Base-by-base conservation (phyloP, 2,797 vertebrate species). In the Acropternis orthonyx region DNA sequence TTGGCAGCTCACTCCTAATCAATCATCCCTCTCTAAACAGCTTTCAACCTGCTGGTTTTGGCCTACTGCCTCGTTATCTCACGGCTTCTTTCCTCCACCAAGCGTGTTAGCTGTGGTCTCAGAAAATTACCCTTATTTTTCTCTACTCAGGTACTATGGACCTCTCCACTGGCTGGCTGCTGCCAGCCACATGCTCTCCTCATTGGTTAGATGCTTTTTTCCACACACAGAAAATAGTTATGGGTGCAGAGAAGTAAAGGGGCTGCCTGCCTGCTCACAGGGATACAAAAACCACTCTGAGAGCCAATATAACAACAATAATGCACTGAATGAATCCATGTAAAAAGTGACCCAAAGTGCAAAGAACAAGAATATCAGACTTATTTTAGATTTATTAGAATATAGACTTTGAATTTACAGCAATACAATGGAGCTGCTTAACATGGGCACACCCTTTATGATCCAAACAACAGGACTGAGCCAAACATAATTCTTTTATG, bases 41-140 rank as follows among this genome's bases (percentile, higher is more conserved):
- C 55, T 52, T 62, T 30, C 91, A 66, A 28, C 82, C 91, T 67
- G 69, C 76, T 89, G 85, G 43, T 91, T 88, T 27, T 89, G 92
- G 89, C 82, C 73, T 26, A 3, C 48, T 67, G 79, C 69, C 87
- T 85, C 23, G 5, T 39, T 58, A 14, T 32, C 62, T 68, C 62
- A 59, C 21, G 58, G 51, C 32, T 88, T 41, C 52, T 48, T 54
- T 32, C 56, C 66, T 66, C 41, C 34, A 41, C 22, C 3, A 1
- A 54, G 51, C 1, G 1, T 6, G 16, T 16, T 77, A 44, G 36
- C 46, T 80, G 20, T 76, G 36, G 23, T 39, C 30, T 63, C 41
- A 36, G 36, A 84, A 92, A 92, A 94, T 93, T 93, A 69, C 41
- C 51, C 77, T 78, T 69, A 85, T 95, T 96, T 94, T 93, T 89